Conservation (phyloP, 1,140 invertebrate genomes). For the Calosoma granatense region DNA sequence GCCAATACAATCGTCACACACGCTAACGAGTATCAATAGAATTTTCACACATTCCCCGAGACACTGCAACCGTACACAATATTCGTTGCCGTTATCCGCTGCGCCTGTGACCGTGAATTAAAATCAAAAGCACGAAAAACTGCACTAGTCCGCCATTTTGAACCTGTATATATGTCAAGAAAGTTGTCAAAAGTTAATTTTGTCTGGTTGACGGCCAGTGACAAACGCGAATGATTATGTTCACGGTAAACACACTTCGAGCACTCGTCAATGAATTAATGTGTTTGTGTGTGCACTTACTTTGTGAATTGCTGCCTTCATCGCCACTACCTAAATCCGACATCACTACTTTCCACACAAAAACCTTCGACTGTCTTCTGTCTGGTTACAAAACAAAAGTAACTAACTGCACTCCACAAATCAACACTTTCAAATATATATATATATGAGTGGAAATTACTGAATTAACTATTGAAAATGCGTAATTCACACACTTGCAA, state of each 20-base stretch:
- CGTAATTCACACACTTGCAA: too few relatives aligned
- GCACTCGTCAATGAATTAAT: too few relatives aligned
- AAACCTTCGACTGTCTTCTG: slow-evolving; percentile 30
- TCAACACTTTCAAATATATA: too few relatives aligned
- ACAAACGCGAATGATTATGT: too few relatives aligned
- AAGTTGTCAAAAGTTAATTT: slow-evolving; percentile 18
- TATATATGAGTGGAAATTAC: too few relatives aligned
- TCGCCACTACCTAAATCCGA: slow-evolving; percentile 61
- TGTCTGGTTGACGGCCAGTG: slow-evolving; percentile 22
- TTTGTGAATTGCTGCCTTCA: slow-evolving; percentile 60
- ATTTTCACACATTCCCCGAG: neutral
- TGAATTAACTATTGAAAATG: too few relatives aligned
- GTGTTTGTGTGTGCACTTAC: slow-evolving; percentile 49
- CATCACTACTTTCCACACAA: slow-evolving; percentile 47
- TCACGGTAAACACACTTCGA: too few relatives aligned
- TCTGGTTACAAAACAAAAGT: slow-evolving; percentile 26
- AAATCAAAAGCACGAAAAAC: too few relatives aligned
- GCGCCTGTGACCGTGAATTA: neutral
- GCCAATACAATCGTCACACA: neutral
- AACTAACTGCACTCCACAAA: too few relatives aligned
- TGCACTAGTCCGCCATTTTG: neutral
- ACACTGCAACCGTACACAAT: neutral
- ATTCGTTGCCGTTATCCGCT: neutral
- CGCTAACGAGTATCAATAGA: too few relatives aligned
- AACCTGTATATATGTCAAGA: neutral